Percentiles rank a stretch among this genome's conserved stretches.
phyloP scores from a whole-genome alignment of 2,888 invertebrate species.

The Polia nebulosa region DNA sequence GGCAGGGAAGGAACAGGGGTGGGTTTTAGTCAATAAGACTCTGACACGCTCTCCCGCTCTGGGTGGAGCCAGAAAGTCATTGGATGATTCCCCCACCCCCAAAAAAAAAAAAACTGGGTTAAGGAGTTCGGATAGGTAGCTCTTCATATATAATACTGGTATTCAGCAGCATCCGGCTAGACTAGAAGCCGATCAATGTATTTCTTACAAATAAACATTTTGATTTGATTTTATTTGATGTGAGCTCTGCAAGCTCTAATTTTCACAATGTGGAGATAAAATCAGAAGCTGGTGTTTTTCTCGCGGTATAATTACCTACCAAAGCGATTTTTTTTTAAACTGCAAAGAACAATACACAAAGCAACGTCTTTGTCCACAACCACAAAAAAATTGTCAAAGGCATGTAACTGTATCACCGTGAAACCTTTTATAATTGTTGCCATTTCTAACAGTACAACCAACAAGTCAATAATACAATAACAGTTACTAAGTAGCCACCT shows the following conservation, averaged over 20 bases:
- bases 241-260: no score
- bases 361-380: conserved; percentile 17
- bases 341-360: conserved; percentile 10
- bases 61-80: no score
- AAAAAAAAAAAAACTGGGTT: no score
- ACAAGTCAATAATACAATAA: conserved; percentile 69
- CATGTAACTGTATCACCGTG: conserved; percentile 65
- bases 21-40: no score
- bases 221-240: no score
- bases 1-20: no score
- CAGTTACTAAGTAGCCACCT: conserved; percentile 69
- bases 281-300: neutral
- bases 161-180: no score
- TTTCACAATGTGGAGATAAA: neutral
- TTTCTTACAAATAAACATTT: no score
- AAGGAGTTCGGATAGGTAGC: neutral
- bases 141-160: neutral
- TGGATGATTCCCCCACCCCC: no score
- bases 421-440: conserved; percentile 53
- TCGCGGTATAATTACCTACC: neutral
- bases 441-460: conserved; percentile 34
- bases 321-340: neutral
- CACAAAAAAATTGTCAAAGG: conserved; percentile 38
- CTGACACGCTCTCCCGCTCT: no score
- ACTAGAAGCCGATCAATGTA: no score